These are phyloP conservation scores for Cydia amplana DNA, from an alignment of 1,140 invertebrate species.

Conservation along the genomic window DNA sequence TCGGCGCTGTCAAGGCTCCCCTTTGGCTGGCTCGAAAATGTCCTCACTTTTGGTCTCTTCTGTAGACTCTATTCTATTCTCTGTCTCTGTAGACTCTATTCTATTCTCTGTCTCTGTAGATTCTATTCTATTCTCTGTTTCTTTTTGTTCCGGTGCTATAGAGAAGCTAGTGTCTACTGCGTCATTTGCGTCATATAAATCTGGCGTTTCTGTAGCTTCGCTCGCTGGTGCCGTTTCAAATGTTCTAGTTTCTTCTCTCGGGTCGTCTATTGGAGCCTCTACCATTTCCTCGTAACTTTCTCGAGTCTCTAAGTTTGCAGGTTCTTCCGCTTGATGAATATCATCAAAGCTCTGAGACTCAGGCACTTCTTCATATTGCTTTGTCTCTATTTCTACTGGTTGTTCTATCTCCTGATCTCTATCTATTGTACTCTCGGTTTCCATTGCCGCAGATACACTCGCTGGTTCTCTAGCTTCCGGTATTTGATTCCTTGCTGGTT, in stretches of 20 bases:
- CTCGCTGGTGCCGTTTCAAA: slow-evolving; percentile 29
- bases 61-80: slow-evolving; percentile 34
- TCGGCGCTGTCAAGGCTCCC: slow-evolving; percentile 54
- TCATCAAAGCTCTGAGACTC: not conserved
- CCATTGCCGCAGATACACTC: not conserved
- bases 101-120: slow-evolving; percentile 18
- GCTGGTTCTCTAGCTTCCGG: not conserved
- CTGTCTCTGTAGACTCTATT: slow-evolving; percentile 34
- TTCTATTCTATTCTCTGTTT: slow-evolving; percentile 34
- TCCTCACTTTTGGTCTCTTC: slow-evolving; percentile 41
- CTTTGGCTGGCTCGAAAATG: slow-evolving; percentile 45
- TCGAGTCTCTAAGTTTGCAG: not conserved
- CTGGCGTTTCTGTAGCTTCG: slow-evolving; percentile 23
- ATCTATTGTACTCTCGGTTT: slow-evolving; percentile 33
- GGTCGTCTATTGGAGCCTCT: not conserved
- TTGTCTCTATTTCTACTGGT: slow-evolving; percentile 18
- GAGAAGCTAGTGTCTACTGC: slow-evolving; percentile 57
- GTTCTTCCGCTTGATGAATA: not conserved
- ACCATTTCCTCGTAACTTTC: not conserved
- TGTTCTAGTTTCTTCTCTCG: slow-evolving; percentile 20
- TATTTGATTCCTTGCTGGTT: not conserved
- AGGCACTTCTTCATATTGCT: slow-evolving; percentile 33
- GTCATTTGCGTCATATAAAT: slow-evolving; percentile 61
- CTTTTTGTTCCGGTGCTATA: slow-evolving; percentile 33
- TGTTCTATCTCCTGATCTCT: slow-evolving; percentile 19